phyloP scores from a whole-genome alignment of 2,888 invertebrate species.

The Macropis europaea region DNA sequence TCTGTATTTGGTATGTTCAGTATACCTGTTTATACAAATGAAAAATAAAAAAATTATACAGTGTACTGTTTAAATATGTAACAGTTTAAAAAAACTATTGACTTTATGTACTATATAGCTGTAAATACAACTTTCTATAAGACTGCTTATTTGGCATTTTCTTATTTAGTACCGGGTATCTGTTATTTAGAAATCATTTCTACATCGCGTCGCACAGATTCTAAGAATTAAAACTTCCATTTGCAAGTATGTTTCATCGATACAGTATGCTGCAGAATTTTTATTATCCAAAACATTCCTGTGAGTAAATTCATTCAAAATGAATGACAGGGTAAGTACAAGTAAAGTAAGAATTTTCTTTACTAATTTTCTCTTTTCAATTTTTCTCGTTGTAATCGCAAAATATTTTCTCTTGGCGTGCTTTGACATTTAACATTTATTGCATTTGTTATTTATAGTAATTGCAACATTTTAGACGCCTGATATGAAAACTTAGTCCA shows the following conservation, averaged over 20 bases:
- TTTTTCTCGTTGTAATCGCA: neutral
- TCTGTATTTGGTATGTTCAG: no score
- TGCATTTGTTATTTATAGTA: neutral
- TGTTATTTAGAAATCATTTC: neutral
- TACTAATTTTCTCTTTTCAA: neutral
- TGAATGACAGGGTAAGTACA: no score
- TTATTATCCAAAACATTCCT: no score
- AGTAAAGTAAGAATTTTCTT: neutral
- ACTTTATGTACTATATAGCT: no score
- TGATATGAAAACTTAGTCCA: neutral
- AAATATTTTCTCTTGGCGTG: neutral
- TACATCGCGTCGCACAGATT: no score
- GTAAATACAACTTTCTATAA: neutral
- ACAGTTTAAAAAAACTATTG: no score
- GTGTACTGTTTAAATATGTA: no score
- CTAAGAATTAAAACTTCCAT: slow-evolving; percentile 7
- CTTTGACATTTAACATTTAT: slow-evolving; percentile 36
- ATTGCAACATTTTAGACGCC: neutral
- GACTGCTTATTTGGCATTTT: slow-evolving; percentile 6
- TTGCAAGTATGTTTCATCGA: neutral
- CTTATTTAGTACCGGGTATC: neutral
- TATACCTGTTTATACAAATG: no score
- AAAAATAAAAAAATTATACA: no score
- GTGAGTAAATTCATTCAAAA: no score
- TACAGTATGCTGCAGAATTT: neutral